phyloP scores from a whole-genome alignment of 2,888 invertebrate species.

The Theretra japonica region DNA sequence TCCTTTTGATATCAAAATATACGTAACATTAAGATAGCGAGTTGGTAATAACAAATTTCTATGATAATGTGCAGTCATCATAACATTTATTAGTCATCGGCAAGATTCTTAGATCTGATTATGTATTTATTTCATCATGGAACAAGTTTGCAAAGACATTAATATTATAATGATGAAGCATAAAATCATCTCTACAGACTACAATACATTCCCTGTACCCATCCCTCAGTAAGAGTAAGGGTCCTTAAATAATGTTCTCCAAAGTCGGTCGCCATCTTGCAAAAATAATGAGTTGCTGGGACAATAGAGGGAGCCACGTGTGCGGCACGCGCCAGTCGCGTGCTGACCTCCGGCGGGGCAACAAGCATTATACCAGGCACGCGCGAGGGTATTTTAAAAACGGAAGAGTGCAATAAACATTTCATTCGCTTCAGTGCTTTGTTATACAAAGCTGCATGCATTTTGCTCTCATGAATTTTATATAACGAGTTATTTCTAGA shows the following conservation, averaged over 20 bases:
- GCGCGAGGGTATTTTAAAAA: constrained; percentile 51
- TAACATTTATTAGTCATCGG: not conserved
- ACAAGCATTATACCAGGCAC: constrained; percentile 61
- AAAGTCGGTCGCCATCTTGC: constrained; percentile 34
- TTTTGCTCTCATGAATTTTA: constrained; percentile 5
- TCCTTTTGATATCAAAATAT: not conserved
- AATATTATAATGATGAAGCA: too few relatives aligned
- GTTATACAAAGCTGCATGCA: constrained; percentile 38
- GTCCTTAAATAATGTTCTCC: constrained; percentile 29
- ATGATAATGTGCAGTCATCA: not conserved
- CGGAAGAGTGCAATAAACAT: constrained; percentile 51
- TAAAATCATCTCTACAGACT: not conserved
- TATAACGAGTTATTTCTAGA: not conserved
- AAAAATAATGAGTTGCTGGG: constrained; percentile 60
- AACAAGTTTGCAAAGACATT: not conserved
- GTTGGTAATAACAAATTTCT: not conserved
- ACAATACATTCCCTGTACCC: not conserved
- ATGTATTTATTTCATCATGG: too few relatives aligned
- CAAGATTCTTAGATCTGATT: too few relatives aligned
- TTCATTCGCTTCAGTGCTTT: constrained; percentile 48
- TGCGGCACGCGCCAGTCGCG: constrained; percentile 66
- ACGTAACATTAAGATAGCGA: not conserved
- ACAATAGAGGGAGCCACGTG: constrained; percentile 74
- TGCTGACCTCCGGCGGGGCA: constrained; percentile 56
- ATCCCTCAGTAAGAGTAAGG: constrained; percentile 32